Base-by-base conservation (phyloP, 2,113 vertebrate species). In the Sinocyclocheilus grahami region DNA sequence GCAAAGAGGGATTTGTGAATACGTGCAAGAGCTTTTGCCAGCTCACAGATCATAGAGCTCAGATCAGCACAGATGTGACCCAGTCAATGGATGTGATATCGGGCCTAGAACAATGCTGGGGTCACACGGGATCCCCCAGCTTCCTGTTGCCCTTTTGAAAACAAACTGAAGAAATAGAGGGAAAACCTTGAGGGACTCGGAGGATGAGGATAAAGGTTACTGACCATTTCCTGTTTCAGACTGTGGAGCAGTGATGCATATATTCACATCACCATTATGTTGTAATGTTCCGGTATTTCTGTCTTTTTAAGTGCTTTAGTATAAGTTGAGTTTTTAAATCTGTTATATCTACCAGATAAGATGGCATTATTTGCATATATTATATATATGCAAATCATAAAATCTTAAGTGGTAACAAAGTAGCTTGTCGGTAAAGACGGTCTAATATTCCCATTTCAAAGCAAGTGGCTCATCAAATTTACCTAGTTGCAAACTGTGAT, bases 11-110 rank as follows among this genome's bases (percentile, higher is more conserved):
- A 89, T 93, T 91, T 92, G 91, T 91, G 92, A 93, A 91, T 90
- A 88, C 87, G 30, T 33, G 91, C 89, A 0, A 74, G 74, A 82
- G 90, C 87, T 87, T 91, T 91, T 78, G 88, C 92, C 92, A 92
- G 93, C 90, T 93, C 92, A 84, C 88, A 63, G 89, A 92, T 91
- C 92, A 91, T 91, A 94, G 86, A 84, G 87, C 33, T 93, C 82
- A 90, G 88, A 88, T 82, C 91, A 90, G 88, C 89, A 88, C 91
- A 90, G 93, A 93, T 92, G 85, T 85, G 95, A 79, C 72, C 93
- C 91, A 87, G 58, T 85, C 93, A 92, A 5, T 86, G 78, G 39
- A 91, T 37, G 92, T 94, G 90, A 90, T 90, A 92, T 90, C 91
- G 85, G 92, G 91, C n/a, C 5, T 13, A 20, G 81, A 81, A 94